These are phyloP conservation scores for Caloenas nicobarica DNA, from an alignment of 2,113 vertebrate genomes.

Conservation along the genomic window DNA sequence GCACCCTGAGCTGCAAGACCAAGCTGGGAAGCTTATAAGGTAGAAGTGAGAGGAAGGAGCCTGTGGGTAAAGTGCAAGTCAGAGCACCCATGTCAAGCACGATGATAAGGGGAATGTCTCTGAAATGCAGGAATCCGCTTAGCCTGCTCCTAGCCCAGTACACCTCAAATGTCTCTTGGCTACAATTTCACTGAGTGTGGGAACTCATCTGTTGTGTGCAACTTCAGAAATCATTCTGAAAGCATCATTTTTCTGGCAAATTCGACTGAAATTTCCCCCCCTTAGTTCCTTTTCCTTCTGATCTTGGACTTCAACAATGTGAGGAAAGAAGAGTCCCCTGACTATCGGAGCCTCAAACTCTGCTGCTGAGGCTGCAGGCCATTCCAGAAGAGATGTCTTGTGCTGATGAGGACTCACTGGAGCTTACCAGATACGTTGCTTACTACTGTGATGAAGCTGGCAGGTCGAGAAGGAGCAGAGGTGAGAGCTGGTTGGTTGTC, in stretches of 20 bases:
- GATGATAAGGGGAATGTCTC: background rate
- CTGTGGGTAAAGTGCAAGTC: background rate
- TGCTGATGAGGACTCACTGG: background rate
- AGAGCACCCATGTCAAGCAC: background rate
- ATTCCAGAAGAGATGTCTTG: rapidly evolving
- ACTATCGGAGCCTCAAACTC: background rate
- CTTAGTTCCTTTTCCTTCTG: background rate
- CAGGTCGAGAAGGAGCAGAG: background rate
- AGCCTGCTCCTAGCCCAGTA: background rate
- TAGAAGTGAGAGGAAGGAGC: background rate
- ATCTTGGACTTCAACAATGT: background rate
- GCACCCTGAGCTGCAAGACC: background rate
- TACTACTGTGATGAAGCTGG: background rate
- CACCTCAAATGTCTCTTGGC: background rate
- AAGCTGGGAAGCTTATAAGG: background rate
- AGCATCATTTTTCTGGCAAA: background rate
- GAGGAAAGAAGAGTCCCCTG: background rate
- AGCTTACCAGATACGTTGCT: background rate
- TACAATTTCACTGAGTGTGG: background rate
- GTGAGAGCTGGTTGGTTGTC: background rate
- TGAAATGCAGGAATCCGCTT: background rate
- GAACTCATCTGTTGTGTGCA: background rate
- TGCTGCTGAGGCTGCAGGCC: background rate
- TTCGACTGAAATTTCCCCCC: background rate
- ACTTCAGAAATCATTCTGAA: background rate